Evolutionary conservation across 1,140 invertebrate genomes (phyloP), one percentile per base, ranked within the genome.

Genomic region (Campoletis sonorensis): DNA sequence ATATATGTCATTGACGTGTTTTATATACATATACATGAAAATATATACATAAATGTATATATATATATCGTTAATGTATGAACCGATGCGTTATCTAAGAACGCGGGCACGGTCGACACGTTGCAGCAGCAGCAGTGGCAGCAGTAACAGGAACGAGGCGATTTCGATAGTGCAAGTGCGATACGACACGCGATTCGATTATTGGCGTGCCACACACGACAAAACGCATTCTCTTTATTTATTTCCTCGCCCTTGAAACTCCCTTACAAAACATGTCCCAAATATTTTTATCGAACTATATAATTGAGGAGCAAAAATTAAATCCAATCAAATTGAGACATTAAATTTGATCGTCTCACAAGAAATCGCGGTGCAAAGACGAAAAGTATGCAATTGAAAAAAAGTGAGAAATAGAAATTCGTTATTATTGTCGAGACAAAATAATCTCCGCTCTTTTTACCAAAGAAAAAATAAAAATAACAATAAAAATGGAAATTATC

Each of bases 41-140:
- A 33, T 4, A n/a, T 26, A 23, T 23, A 49, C n/a, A n/a, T 40
- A 16, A 49, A 49, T 49, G 4, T n/a, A 37, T n/a, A 71, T 33
- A 16, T 30, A 40, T 40, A 71, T 21, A 18, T 37, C n/a, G n/a
- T n/a, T n/a, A 37, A 71, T 37, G 11, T 71, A 37, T 15, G 30
- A 70, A 70, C 27, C 70, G 68, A 73, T 82, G 86, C 83, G 82
- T 85, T 86, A 87, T 83, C 81, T 82, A 85, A 86, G 82, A 85
- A 83, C 81, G 83, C 85, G 79, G 83, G 80, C 61, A 80, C 80
- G 82, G 51, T 45, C 40, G 40, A 45, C 51, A 54, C 51, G 51
- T 54, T 54, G 51, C 51, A 54, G 51, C 51, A 54, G 51, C 51
- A 54, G 16, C 51, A 8, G 51, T 18, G n/a, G 51, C 51, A 54